A percentile compares a stretch with the other conserved stretches of the same genome.
phyloP scores from a whole-genome alignment of 2,113 vertebrate species.

The Pelecanus crispus region DNA sequence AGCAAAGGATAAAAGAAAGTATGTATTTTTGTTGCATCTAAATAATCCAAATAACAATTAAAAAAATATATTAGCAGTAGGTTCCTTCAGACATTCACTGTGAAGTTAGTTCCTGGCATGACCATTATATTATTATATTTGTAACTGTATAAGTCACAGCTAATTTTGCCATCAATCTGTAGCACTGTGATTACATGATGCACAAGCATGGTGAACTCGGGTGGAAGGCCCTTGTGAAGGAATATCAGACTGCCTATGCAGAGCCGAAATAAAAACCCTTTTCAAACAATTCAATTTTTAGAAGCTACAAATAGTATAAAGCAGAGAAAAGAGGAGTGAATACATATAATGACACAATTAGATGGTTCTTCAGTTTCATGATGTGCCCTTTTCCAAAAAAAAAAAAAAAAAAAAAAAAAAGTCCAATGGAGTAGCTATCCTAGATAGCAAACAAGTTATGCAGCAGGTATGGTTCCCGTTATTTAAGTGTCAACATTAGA shows the following conservation, averaged over 20 bases:
- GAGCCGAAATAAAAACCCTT: neutral
- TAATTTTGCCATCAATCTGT: neutral
- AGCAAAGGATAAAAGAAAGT: neutral
- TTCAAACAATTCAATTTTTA: neutral
- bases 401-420: no score
- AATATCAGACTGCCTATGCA: neutral
- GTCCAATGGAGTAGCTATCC: neutral
- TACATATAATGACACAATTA: neutral
- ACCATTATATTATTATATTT: neutral
- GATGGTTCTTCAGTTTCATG: neutral
- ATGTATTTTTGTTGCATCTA: neutral
- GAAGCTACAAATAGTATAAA: neutral
- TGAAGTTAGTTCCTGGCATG: neutral
- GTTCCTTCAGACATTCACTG: neutral
- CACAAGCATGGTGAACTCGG: no score
- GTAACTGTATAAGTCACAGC: neutral
- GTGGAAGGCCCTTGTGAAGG: neutral
- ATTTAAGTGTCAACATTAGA: neutral
- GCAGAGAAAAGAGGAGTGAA: neutral
- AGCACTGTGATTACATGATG: neutral
- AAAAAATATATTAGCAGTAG: neutral
- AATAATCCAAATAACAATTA: neutral
- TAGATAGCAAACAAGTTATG: neutral
- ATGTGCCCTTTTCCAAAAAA: neutral
- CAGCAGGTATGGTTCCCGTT: neutral